A percentile compares a stretch with the other conserved stretches of the same genome.
Evolutionary conservation across 2,888 invertebrate species (phyloP).

Genomic region (Oligia latruncula): DNA sequence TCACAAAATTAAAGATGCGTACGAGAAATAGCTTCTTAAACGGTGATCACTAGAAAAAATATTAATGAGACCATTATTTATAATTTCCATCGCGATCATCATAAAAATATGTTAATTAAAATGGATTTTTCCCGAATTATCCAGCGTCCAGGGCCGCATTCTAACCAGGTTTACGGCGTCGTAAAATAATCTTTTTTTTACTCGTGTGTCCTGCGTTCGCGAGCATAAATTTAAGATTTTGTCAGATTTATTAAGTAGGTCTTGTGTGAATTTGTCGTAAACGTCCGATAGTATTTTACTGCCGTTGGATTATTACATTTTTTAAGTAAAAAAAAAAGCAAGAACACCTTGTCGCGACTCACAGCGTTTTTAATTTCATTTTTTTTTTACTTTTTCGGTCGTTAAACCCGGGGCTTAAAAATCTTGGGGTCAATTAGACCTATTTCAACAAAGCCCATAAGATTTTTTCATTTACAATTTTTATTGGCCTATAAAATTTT

Average conservation of each 20-base stretch:
- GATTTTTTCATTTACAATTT: conserved; percentile 79
- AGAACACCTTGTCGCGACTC: conserved; percentile 76
- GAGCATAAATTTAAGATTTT: conserved; percentile 86
- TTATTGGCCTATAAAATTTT: conserved; percentile 78
- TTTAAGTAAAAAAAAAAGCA: conserved; percentile 75
- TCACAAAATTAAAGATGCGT: conserved; percentile 33
- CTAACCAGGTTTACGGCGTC: conserved; percentile 81
- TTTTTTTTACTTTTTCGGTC: conserved; percentile 73
- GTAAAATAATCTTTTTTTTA: conserved; percentile 76
- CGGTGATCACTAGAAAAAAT: conserved; percentile 52
- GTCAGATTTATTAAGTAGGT: conserved; percentile 88
- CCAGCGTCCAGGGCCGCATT: conserved; percentile 75
- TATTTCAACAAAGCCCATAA: conserved; percentile 76
- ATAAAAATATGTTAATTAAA: conserved; percentile 83
- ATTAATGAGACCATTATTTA: conserved; percentile 71
- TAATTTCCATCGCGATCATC: conserved; percentile 72
- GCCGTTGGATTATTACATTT: conserved; percentile 82
- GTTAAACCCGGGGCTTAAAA: conserved; percentile 79
- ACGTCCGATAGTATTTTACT: conserved; percentile 86
- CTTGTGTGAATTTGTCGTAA: conserved; percentile 89
- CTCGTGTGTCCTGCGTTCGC: conserved; percentile 77
- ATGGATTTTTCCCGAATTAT: conserved; percentile 83
- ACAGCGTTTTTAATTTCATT: conserved; percentile 75
- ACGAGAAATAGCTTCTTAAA: conserved; percentile 45
- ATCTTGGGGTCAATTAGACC: conserved; percentile 81